Percentiles rank a stretch among this genome's conserved stretches.
phyloP scores from a whole-genome alignment of 2,113 vertebrate species.

The Paramormyrops kingsleyae region DNA sequence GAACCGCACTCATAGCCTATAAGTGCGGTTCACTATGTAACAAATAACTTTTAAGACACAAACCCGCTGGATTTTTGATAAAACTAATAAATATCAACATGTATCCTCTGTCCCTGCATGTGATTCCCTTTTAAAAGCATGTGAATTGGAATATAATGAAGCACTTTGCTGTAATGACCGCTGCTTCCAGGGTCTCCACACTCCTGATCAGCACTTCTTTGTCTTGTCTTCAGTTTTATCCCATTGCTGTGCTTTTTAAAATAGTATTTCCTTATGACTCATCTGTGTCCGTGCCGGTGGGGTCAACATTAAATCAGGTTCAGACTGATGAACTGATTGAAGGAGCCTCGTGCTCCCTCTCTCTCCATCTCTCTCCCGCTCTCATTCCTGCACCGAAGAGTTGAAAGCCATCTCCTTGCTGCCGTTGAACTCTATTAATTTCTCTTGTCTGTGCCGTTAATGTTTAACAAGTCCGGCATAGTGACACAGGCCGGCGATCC shows the following conservation, averaged over 20 bases:
- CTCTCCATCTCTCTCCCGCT: not conserved
- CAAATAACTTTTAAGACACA: not conserved
- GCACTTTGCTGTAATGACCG: not conserved
- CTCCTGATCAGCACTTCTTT: not conserved
- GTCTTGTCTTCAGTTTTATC: not conserved
- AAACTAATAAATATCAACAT: not conserved
- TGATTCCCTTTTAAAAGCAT: not conserved
- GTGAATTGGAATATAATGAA: not conserved
- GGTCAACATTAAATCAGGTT: conserved; percentile 4
- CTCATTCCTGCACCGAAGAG: not conserved
- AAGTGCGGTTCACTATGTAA: not conserved
- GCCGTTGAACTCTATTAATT: conserved; percentile 62
- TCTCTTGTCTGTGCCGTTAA: conserved; percentile 53
- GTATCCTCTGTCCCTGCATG: not conserved
- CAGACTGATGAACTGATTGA: not conserved
- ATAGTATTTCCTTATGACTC: not conserved
- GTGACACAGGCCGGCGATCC: conserved; percentile 59
- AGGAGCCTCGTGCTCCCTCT: not conserved
- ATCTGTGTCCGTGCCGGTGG: not conserved
- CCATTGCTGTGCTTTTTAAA: not conserved
- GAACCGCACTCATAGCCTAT: not conserved
- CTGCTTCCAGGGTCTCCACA: too few species aligned
- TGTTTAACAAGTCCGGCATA: conserved; percentile 59
- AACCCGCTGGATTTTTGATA: not conserved
- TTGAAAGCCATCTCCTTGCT: conserved; percentile 15